These are phyloP conservation scores for Polietes domitor DNA, from an alignment of 2,888 invertebrate species.

Conservation along the genomic window DNA sequence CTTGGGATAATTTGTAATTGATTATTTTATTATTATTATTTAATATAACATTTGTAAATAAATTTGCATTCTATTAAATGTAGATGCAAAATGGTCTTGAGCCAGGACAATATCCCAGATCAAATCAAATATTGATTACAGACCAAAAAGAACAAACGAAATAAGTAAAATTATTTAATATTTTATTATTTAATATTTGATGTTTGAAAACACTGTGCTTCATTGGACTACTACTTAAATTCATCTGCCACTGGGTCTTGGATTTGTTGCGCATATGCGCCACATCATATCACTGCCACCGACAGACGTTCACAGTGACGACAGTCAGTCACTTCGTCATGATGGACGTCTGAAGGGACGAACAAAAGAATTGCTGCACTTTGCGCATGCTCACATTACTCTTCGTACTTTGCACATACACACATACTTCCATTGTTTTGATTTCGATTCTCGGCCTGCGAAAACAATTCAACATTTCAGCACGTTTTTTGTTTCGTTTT, in stretches of 20 bases:
- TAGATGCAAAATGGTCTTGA: too few species aligned
- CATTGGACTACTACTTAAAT: neutral
- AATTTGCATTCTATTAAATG: too few species aligned
- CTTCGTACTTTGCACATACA: neutral
- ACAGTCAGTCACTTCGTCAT: slow-evolving; percentile 10
- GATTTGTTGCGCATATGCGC: slow-evolving; percentile 1
- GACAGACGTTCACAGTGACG: slow-evolving; percentile 10
- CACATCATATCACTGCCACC: neutral
- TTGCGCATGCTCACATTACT: slow-evolving; percentile 9
- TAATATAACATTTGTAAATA: too few species aligned
- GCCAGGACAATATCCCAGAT: too few species aligned
- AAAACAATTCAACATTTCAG: neutral
- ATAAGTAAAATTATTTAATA: too few species aligned
- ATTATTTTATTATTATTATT: too few species aligned
- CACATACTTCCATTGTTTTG: slow-evolving; percentile 4
- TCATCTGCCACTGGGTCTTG: neutral
- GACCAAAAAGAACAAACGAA: too few species aligned
- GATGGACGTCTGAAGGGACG: slow-evolving; percentile 20
- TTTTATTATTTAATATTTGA: too few species aligned
- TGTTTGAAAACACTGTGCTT: neutral
- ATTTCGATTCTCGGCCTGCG: neutral
- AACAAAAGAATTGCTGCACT: slow-evolving; percentile 5
- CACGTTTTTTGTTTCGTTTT: slow-evolving; percentile 22
- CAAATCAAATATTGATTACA: too few species aligned
- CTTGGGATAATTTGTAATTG: too few species aligned